phyloP scores from a whole-genome alignment of 2,113 vertebrate species.

The Orthonyx spaldingii region DNA sequence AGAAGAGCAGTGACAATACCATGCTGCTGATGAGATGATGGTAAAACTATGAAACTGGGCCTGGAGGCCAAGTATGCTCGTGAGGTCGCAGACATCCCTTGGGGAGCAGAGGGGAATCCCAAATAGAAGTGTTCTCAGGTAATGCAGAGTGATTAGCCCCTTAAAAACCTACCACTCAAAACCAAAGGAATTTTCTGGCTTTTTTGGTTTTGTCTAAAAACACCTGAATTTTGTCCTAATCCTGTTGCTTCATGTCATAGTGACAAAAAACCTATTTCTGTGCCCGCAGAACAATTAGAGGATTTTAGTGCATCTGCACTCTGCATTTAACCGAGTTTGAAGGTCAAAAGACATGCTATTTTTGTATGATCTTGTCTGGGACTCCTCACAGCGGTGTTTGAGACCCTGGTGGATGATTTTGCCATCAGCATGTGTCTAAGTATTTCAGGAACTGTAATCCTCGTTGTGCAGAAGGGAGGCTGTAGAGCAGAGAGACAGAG shows the following conservation, averaged over 20 bases:
- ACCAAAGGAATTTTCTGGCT: background rate
- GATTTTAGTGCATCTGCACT: background rate
- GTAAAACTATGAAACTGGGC: background rate
- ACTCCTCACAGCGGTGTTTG: background rate
- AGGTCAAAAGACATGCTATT: slow-evolving; percentile 48
- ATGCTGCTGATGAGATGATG: rapidly evolving
- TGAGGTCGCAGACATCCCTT: background rate
- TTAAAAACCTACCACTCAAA: background rate
- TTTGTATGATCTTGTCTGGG: background rate
- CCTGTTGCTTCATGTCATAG: background rate
- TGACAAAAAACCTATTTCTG: background rate
- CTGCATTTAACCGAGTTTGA: background rate
- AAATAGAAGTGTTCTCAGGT: background rate
- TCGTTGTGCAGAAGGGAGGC: background rate
- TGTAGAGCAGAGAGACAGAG: background rate
- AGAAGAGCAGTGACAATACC: background rate
- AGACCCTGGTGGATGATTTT: background rate
- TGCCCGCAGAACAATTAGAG: background rate
- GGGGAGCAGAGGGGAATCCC: background rate
- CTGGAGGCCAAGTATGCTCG: rapidly evolving
- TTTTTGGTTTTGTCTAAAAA: background rate
- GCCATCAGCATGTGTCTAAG: background rate
- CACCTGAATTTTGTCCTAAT: background rate
- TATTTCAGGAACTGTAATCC: background rate
- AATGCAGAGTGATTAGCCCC: background rate